phyloP scores from a whole-genome alignment of 2,888 invertebrate genomes.

The Villa cingulata region DNA sequence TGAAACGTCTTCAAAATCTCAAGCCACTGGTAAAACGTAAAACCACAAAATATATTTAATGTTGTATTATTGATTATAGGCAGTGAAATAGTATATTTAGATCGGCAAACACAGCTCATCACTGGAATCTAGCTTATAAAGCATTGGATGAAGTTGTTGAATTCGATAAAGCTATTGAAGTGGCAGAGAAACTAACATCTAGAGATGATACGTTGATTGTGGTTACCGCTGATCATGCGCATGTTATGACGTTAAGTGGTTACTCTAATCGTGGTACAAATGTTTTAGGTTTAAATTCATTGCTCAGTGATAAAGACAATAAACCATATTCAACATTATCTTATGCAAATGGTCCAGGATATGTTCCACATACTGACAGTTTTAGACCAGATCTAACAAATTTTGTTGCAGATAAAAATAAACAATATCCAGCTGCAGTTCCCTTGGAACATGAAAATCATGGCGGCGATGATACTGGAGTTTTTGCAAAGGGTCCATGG shows the following conservation, averaged over 20 bases:
- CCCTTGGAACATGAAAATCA: conserved; percentile 53
- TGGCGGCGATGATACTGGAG: conserved; percentile 63
- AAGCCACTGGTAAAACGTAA: too few species aligned
- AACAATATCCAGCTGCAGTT: conserved; percentile 44
- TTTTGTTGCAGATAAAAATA: conserved; percentile 18
- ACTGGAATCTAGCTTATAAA: conserved; percentile 47
- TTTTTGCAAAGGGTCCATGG: conserved; percentile 65
- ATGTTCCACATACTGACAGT: too few species aligned
- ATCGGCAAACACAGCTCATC: too few species aligned
- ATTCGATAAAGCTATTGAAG: conserved; percentile 53
- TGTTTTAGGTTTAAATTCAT: conserved; percentile 39
- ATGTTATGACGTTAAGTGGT: conserved; percentile 62
- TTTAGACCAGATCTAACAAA: conserved; percentile 18
- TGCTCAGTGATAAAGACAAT: too few species aligned
- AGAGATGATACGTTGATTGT: conserved; percentile 62
- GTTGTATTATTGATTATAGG: too few species aligned
- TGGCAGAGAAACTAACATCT: conserved; percentile 45
- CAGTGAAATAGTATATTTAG: too few species aligned
- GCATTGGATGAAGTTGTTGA: conserved; percentile 69
- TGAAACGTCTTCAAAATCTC: too few species aligned
- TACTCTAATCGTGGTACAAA: conserved; percentile 47
- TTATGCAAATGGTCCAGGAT: conserved; percentile 63
- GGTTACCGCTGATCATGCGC: conserved; percentile 66
- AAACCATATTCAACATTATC: conserved; percentile 52
- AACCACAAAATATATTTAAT: too few species aligned